These are phyloP conservation scores for Acropternis orthonyx DNA, from an alignment of 2,797 vertebrate species.

Conservation along the genomic window DNA sequence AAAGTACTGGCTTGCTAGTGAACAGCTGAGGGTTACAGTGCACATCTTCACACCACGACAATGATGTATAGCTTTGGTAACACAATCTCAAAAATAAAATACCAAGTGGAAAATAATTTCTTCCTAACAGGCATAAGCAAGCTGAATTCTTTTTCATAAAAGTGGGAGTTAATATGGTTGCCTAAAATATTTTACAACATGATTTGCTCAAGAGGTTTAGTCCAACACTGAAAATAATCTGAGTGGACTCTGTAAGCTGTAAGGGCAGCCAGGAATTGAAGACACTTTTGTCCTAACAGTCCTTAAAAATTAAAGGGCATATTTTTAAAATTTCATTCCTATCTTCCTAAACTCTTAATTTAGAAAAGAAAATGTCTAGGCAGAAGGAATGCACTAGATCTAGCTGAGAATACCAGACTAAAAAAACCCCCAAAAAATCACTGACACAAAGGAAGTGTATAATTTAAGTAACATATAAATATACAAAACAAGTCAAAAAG, in stretches of 20 bases:
- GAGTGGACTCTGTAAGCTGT: background rate
- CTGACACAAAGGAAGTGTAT: background rate
- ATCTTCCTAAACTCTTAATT: background rate
- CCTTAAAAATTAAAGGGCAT: background rate
- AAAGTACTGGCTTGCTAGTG: background rate
- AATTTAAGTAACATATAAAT: constrained; percentile 9
- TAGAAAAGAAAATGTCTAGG: background rate
- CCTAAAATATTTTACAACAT: background rate
- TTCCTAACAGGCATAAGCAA: background rate
- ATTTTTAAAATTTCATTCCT: background rate
- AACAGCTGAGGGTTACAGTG: background rate
- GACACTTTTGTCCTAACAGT: background rate
- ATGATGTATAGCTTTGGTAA: background rate
- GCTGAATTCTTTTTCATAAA: background rate
- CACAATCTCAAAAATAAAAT: background rate
- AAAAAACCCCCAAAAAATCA: background rate
- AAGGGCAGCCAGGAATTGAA: background rate
- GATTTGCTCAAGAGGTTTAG: background rate
- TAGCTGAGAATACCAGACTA: background rate
- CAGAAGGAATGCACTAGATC: background rate
- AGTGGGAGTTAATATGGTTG: background rate
- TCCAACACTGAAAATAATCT: background rate
- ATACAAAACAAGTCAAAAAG: constrained; percentile 17
- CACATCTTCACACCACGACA: background rate
- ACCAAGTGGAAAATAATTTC: background rate